Evolutionary conservation across 2,113 vertebrate genomes (phyloP).

Genomic region (Psittacula cyanocephala): DNA sequence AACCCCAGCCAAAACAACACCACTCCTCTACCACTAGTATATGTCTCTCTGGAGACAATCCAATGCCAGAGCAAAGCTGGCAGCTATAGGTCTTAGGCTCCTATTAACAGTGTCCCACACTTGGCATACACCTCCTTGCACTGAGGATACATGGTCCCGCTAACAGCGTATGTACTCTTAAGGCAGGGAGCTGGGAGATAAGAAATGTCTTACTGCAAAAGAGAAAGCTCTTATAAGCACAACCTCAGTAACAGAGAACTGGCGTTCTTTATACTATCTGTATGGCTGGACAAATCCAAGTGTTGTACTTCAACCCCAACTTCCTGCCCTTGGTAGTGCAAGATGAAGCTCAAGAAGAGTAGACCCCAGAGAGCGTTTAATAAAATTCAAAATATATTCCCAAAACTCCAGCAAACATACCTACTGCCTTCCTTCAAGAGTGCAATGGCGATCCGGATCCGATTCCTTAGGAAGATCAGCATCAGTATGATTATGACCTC

Average conservation of each 20-base stretch:
- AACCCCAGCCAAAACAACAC: background rate
- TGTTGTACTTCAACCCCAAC: background rate
- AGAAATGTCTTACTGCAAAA: background rate
- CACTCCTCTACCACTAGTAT: background rate
- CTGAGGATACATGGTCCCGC: background rate
- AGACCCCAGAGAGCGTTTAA: background rate
- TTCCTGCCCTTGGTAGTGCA: background rate
- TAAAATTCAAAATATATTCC: background rate
- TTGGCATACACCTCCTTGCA: background rate
- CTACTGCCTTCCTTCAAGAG: conserved; percentile 94
- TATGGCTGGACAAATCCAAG: background rate
- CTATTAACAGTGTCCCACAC: background rate
- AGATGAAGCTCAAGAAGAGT: background rate
- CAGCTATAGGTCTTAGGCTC: background rate
- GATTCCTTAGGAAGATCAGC: conserved; percentile 88
- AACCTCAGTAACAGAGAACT: background rate
- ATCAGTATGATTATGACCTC: conserved; percentile 84
- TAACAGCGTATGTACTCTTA: background rate
- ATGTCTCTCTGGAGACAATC: background rate
- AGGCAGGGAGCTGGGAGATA: background rate
- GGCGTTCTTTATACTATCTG: background rate
- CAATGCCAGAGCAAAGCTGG: background rate
- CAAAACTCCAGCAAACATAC: conserved; percentile 70
- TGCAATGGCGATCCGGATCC: conserved; percentile 86
- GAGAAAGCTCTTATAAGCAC: background rate